Percentiles rank a stretch among this genome's conserved stretches.
These are phyloP conservation scores for Empis livida DNA, from an alignment of 2,888 invertebrate genomes.

Conservation along the genomic window DNA sequence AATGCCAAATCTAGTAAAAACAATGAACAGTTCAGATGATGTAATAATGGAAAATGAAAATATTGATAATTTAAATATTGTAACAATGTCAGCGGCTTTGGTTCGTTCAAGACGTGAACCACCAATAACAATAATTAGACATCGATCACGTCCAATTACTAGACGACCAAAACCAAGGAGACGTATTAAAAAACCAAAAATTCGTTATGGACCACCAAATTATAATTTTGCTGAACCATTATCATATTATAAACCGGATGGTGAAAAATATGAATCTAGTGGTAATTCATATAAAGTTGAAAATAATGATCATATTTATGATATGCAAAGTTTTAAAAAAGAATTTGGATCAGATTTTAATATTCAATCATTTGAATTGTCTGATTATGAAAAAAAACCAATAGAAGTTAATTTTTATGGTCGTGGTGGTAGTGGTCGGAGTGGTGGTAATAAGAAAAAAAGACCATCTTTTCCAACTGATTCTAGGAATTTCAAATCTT, in stretches of 20 bases:
- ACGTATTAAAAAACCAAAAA: slow-evolving; percentile 21
- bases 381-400: slow-evolving; percentile 25
- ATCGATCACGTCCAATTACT: slow-evolving; percentile 18
- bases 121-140: slow-evolving; percentile 20
- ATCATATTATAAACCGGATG: slow-evolving; percentile 17
- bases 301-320: background rate
- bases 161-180: slow-evolving; percentile 19
- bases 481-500: too few relatives aligned
- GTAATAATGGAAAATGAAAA: too few relatives aligned
- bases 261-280: background rate
- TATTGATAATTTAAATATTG: background rate
- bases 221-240: slow-evolving; percentile 14
- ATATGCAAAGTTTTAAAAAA: background rate
- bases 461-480: too few relatives aligned
- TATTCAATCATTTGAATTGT: slow-evolving; percentile 17
- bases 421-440: background rate
- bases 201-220: slow-evolving; percentile 23
- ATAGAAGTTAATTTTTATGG: slow-evolving; percentile 29
- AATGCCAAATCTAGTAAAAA: too few relatives aligned
- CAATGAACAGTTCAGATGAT: too few relatives aligned
- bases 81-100: background rate
- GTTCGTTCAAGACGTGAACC: slow-evolving; percentile 22
- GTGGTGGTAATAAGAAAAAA: too few relatives aligned
- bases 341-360: slow-evolving; percentile 11
- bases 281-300: background rate